A percentile compares a stretch with the other conserved stretches of the same genome.
phyloP scores from a whole-genome alignment of 2,113 vertebrate species.

The Leucopternis melanops region DNA sequence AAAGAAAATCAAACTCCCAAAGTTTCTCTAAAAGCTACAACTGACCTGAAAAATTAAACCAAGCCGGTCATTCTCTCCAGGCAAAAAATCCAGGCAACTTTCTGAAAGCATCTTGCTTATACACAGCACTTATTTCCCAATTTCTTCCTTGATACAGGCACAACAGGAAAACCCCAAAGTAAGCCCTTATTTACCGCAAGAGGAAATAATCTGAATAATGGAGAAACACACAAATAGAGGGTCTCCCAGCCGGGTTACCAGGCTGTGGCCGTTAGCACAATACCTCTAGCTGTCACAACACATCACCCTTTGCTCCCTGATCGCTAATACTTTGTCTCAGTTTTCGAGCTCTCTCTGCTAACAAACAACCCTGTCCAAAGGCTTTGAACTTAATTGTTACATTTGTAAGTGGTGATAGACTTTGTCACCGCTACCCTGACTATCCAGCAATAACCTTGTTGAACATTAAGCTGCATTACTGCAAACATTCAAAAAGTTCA shows the following conservation, averaged over 20 bases:
- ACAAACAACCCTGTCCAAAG: conserved; percentile 64
- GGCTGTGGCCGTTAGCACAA: background rate
- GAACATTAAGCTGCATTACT: background rate
- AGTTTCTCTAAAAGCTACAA: background rate
- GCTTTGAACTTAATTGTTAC: conserved; percentile 74
- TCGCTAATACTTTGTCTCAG: conserved; percentile 47
- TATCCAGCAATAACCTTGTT: background rate
- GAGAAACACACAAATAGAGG: background rate
- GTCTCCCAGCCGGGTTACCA: background rate
- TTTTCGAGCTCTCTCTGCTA: conserved; percentile 57
- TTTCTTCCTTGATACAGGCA: background rate
- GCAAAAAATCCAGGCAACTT: background rate
- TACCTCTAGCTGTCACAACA: conserved; percentile 29
- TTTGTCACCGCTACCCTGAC: conserved; percentile 42
- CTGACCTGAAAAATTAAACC: background rate
- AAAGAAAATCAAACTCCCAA: background rate
- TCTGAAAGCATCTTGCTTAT: background rate
- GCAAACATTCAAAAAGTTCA: background rate
- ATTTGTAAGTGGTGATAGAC: conserved; percentile 65
- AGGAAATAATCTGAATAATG: background rate
- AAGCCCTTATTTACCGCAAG: background rate
- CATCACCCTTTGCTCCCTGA: conserved; percentile 1
- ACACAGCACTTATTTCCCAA: background rate
- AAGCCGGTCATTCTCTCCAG: background rate
- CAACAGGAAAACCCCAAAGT: background rate